Conservation (phyloP, 2,113 vertebrate genomes). For the Hemicordylus capensis region DNA sequence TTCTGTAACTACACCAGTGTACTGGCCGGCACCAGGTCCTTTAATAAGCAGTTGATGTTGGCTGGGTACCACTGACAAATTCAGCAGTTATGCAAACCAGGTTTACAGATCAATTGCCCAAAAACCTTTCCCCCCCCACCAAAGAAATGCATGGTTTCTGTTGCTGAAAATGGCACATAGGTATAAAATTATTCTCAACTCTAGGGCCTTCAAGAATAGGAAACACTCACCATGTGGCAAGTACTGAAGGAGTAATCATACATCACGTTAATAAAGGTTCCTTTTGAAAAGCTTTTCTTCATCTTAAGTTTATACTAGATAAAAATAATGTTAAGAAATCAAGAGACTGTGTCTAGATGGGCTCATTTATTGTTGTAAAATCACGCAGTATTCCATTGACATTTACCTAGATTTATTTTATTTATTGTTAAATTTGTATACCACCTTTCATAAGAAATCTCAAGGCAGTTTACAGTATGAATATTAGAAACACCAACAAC, state of each 20-base stretch:
- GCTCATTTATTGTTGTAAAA: neutral
- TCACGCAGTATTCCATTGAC: neutral
- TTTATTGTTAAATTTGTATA: too few relatives aligned
- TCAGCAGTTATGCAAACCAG: conserved; percentile 64
- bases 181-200: neutral
- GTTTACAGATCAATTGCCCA: conserved; percentile 48
- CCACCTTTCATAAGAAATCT: too few relatives aligned
- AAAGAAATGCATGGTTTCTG: conserved; percentile 35
- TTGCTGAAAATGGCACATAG: conserved; percentile 26
- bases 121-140: conserved; percentile 56
- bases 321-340: conserved; percentile 7
- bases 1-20: conserved; percentile 68
- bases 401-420: too few relatives aligned
- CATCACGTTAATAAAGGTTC: accelerated
- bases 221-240: neutral
- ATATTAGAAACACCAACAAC: too few relatives aligned
- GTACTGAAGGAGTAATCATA: conserved; percentile 17
- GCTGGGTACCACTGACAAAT: conserved; percentile 66
- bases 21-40: conserved; percentile 64
- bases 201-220: conserved; percentile 7
- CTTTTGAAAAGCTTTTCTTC: conserved; percentile 14
- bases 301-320: neutral
- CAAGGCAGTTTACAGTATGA: too few relatives aligned
- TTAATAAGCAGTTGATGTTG: conserved; percentile 69
- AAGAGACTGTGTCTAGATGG: neutral